Evolutionary conservation across 2,888 invertebrate genomes (phyloP), one percentile per base, ranked within the genome.

Genomic region (Agrochola lychnidis): DNA sequence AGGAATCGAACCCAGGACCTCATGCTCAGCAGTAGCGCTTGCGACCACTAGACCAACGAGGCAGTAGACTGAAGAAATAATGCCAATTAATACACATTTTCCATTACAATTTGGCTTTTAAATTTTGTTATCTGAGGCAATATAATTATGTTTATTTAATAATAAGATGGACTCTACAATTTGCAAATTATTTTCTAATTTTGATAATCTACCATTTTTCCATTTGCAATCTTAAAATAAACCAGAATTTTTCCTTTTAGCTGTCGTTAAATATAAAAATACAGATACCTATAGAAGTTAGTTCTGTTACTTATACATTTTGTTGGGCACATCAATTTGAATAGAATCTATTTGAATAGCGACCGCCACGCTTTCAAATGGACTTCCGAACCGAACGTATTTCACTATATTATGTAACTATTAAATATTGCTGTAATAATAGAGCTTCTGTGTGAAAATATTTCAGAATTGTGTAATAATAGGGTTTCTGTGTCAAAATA

Each of bases 331-430:
- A 42, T 51, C 22, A 45, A 79, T 72, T 79, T 78, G 72, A 78
- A 79, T 79, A 25, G 57, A 64, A 45, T 53, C 51, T 10, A 59
- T 72, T 9, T 78, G 72, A 79, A 79, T 64, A 14, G 72, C 25
- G 57, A 4, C 57, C 51, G 56, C 30, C 42, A 63, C 48, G 78
- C 78, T 63, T 77, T 77, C n/a, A 78, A 64, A 78, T 42, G 10
- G 63, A 51, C 51, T 63, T 57, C 48, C 48, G 19, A 64, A 30
- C 19, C 7, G 56, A 70, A 71, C 63, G 56, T 57, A 57, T 70
- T 63, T 42, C 30, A 19, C 30, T 25, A 19, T 57, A n/a, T 48
- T 70, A 64, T 22, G 22, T 57, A 36, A 57, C 48, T 64, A 64
- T 71, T 51, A 51, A 71, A 57, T 71, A 78, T 71, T 56, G 12